phyloP scores from a whole-genome alignment of 2,888 invertebrate species.

The Oscheius sp. region DNA sequence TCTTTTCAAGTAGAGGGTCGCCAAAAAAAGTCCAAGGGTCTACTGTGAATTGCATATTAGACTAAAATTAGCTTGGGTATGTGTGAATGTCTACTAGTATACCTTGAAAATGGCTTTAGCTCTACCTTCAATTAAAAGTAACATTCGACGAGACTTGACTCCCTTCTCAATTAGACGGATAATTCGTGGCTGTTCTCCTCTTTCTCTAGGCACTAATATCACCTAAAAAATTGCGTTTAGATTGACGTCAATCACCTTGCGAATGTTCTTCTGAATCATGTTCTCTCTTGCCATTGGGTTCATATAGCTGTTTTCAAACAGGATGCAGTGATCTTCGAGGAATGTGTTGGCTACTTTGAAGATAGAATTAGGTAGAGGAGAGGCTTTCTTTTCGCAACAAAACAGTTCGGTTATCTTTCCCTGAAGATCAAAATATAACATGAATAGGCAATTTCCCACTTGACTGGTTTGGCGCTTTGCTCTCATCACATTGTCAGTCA shows the following conservation, averaged over 20 bases:
- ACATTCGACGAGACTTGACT: slow-evolving; percentile 84
- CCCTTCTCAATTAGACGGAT: slow-evolving; percentile 71
- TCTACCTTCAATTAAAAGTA: slow-evolving; percentile 84
- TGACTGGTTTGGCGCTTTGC: slow-evolving; percentile 5
- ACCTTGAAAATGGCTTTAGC: slow-evolving; percentile 73
- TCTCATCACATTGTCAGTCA: slow-evolving; percentile 32
- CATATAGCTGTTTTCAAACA: slow-evolving; percentile 33
- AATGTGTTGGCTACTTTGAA: slow-evolving; percentile 15
- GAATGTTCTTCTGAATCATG: slow-evolving; percentile 40
- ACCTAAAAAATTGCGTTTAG: slow-evolving; percentile 31
- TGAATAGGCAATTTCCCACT: neutral
- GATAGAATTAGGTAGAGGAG: neutral
- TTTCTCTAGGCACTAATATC: slow-evolving; percentile 31
- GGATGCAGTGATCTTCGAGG: slow-evolving; percentile 32
- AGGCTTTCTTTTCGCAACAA: neutral
- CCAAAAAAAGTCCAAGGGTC: slow-evolving; percentile 97
- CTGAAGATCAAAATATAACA: slow-evolving; percentile 10
- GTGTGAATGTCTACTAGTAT: neutral
- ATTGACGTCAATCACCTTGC: slow-evolving; percentile 25
- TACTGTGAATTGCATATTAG: slow-evolving; percentile 81
- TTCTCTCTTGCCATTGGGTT: slow-evolving; percentile 39
- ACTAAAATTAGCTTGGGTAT: slow-evolving; percentile 28
- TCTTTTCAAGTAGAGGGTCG: slow-evolving; percentile 71
- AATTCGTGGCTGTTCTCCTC: slow-evolving; percentile 15
- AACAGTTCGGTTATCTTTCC: slow-evolving; percentile 4